Conservation (phyloP, 2,113 vertebrate genomes). For the Megalops atlanticus region DNA sequence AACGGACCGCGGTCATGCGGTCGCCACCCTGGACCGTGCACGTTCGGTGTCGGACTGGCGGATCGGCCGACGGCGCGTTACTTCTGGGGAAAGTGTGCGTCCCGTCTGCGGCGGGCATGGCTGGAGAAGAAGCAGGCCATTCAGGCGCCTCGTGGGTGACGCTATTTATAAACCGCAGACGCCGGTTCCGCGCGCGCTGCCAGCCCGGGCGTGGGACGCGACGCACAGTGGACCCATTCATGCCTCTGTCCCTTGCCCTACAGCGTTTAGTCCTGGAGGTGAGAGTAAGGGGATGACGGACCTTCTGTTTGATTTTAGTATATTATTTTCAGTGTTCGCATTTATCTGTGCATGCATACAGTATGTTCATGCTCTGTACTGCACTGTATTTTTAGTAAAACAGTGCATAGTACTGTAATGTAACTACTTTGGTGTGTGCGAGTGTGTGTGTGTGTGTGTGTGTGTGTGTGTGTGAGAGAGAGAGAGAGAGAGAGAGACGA, state of each 20-base stretch:
- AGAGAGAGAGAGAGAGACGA: not conserved
- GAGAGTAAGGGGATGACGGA: not conserved
- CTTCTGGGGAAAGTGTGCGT: not conserved
- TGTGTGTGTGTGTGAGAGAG: slow-evolving; percentile 12
- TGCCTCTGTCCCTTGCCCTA: not conserved
- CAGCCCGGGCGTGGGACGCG: not conserved
- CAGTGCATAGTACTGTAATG: too few relatives aligned
- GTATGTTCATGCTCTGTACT: too few relatives aligned
- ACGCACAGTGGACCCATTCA: not conserved
- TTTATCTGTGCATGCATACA: too few relatives aligned
- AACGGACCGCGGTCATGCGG: too few relatives aligned
- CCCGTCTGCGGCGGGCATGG: not conserved
- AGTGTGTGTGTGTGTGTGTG: slow-evolving; percentile 19
- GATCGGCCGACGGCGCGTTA: not conserved
- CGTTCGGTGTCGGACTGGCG: not conserved
- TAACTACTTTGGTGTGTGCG: not conserved
- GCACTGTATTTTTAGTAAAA: too few relatives aligned
- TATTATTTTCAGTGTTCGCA: too few relatives aligned
- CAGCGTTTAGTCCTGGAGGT: not conserved
- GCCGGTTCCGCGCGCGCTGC: slow-evolving; percentile 22
- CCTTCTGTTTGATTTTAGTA: not conserved
- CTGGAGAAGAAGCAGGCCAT: slow-evolving; percentile 31
- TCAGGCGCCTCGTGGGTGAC: slow-evolving; percentile 26
- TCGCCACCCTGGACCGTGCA: too few relatives aligned
- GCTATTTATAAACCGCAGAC: slow-evolving; percentile 43